Evolutionary conservation across 2,888 invertebrate genomes (phyloP).

Genomic region (Chymomyza amoena): DNA sequence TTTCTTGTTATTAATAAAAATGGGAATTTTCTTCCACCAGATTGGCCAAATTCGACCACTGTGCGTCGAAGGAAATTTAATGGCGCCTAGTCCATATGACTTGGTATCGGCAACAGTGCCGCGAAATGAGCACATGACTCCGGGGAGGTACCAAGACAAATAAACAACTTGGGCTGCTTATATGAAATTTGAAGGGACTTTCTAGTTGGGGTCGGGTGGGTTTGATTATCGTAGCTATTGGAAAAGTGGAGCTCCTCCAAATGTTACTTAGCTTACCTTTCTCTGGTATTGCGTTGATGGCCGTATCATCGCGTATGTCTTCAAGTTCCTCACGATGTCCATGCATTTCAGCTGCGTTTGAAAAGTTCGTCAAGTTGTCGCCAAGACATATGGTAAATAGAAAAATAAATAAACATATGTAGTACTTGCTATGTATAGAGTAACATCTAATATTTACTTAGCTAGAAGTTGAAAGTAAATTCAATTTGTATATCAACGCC

Average conservation of each 20-base stretch:
- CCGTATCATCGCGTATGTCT: conserved; percentile 78
- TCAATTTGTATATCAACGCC: conserved; percentile 48
- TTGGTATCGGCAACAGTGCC: conserved; percentile 1
- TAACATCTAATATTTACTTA: conserved; percentile 51
- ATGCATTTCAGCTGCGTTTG: conserved; percentile 71
- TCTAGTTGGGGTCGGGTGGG: conserved; percentile 2
- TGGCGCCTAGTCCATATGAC: conserved; percentile 28
- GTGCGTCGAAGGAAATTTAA: conserved; percentile 37
- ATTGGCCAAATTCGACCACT: too few relatives aligned
- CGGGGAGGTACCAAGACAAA: conserved; percentile 13
- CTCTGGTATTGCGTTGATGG: conserved; percentile 77
- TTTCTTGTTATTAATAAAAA: too few relatives aligned
- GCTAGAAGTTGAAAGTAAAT: conserved; percentile 47
- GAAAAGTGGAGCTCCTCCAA: background rate
- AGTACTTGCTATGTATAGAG: conserved; percentile 23
- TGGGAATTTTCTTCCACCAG: too few relatives aligned
- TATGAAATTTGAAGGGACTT: conserved; percentile 13
- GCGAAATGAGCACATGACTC: background rate
- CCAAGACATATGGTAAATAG: background rate
- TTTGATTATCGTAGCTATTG: background rate
- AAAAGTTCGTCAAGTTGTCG: conserved; percentile 15
- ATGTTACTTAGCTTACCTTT: conserved; percentile 72
- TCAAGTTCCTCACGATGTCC: conserved; percentile 78
- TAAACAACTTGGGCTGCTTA: background rate
- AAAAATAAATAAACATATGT: background rate